Conservation (phyloP, 1,140 invertebrate genomes). For the Papilio dardanus region DNA sequence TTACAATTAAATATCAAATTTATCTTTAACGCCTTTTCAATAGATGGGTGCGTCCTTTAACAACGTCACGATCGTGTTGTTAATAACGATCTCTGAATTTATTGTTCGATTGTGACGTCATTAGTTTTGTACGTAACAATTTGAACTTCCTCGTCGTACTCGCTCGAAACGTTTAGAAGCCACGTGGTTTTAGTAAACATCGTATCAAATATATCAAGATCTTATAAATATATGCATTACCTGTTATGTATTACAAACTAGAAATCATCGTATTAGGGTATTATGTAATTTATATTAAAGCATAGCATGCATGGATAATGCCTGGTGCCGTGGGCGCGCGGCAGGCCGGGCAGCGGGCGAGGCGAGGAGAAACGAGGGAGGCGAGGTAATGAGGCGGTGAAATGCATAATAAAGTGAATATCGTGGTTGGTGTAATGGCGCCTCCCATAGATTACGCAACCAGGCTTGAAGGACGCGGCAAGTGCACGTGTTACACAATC, state of each 20-base stretch:
- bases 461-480: slow-evolving; percentile 55
- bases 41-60: not conserved
- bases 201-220: not conserved
- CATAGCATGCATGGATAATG: slow-evolving; percentile 7
- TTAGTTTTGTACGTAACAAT: not conserved
- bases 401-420: slow-evolving; percentile 42
- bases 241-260: not conserved
- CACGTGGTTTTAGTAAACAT: not conserved
- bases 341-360: not conserved
- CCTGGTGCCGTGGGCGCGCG: not conserved
- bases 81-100: slow-evolving; percentile 4
- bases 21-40: not conserved
- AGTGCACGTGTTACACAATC: slow-evolving; percentile 64
- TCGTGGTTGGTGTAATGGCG: slow-evolving; percentile 43
- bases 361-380: too few relatives aligned
- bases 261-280: not conserved
- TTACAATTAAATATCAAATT: not conserved
- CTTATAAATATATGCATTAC: slow-evolving; percentile 6
- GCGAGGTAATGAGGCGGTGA: slow-evolving; percentile 35
- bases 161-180: not conserved
- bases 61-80: not conserved
- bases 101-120: not conserved
- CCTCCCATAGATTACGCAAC: slow-evolving; percentile 52
- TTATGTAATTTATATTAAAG: slow-evolving; percentile 1
- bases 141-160: not conserved